Conservation (phyloP, 2,113 vertebrate species). For the Megaceryle torquata region DNA sequence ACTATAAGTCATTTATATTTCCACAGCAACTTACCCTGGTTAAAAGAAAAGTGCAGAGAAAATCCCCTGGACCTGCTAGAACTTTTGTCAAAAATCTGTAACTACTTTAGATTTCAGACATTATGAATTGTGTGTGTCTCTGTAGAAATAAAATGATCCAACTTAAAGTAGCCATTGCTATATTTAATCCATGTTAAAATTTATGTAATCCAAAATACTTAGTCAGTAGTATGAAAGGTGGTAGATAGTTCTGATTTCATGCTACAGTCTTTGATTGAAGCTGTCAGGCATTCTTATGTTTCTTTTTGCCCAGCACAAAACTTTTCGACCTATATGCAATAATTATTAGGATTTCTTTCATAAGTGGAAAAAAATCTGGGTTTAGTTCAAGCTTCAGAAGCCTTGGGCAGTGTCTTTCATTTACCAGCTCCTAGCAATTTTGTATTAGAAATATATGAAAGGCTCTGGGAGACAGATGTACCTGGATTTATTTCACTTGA, state of each 20-base stretch:
- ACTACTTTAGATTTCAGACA: neutral
- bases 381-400: neutral
- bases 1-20: neutral
- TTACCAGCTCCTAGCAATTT: neutral
- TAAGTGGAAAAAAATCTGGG: neutral
- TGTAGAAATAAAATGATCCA: neutral
- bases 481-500: neutral
- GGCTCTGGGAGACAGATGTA: neutral
- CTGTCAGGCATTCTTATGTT: neutral
- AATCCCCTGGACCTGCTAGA: neutral
- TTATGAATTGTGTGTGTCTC: neutral
- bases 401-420: neutral
- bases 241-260: neutral
- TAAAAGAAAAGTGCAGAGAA: neutral
- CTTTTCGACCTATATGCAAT: neutral
- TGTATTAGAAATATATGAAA: neutral
- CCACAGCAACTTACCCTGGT: neutral
- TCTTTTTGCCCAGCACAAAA: neutral
- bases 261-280: neutral
- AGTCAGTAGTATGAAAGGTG: neutral
- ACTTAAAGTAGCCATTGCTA: neutral
- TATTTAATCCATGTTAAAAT: neutral
- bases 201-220: neutral
- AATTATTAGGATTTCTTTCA: constrained; percentile 20
- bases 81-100: neutral